Conservation (phyloP, 2,113 vertebrate species). For the Psophia crepitans region DNA sequence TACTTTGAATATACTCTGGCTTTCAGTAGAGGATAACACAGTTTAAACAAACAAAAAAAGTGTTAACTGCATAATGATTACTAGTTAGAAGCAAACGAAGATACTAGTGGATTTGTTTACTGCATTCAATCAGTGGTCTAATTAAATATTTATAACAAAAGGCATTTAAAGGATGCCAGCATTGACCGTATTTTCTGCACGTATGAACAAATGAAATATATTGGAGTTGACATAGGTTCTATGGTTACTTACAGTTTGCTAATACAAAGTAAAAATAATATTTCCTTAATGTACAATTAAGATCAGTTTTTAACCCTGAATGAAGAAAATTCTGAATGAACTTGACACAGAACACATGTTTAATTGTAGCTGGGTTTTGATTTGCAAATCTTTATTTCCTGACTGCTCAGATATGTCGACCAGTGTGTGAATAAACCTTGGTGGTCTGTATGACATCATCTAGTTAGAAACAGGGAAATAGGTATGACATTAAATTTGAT, state of each 20-base stretch:
- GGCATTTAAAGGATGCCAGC: constrained; percentile 47
- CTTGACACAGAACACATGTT: not conserved
- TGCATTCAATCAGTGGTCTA: not conserved
- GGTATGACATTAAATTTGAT: not conserved
- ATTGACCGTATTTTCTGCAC: constrained; percentile 49
- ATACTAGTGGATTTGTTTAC: not conserved
- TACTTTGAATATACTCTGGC: not conserved
- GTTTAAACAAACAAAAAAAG: constrained; percentile 13
- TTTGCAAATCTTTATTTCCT: not conserved
- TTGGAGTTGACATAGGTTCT: constrained; percentile 32
- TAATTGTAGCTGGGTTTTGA: not conserved
- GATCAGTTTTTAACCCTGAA: not conserved
- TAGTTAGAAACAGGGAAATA: not conserved
- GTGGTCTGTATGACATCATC: not conserved
- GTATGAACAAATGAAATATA: constrained; percentile 58
- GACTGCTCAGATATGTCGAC: not conserved
- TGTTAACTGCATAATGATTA: constrained; percentile 11
- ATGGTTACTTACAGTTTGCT: constrained; percentile 27
- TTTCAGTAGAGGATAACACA: not conserved
- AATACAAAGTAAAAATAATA: constrained; percentile 23
- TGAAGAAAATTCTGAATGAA: not conserved
- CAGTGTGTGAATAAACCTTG: not conserved
- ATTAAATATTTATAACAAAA: constrained; percentile 68
- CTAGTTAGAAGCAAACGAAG: constrained; percentile 29
- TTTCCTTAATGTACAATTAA: not conserved